Evolutionary conservation across 2,888 invertebrate species (phyloP), one percentile per base, ranked within the genome.

Genomic region (Cryptocheilus praepositus): DNA sequence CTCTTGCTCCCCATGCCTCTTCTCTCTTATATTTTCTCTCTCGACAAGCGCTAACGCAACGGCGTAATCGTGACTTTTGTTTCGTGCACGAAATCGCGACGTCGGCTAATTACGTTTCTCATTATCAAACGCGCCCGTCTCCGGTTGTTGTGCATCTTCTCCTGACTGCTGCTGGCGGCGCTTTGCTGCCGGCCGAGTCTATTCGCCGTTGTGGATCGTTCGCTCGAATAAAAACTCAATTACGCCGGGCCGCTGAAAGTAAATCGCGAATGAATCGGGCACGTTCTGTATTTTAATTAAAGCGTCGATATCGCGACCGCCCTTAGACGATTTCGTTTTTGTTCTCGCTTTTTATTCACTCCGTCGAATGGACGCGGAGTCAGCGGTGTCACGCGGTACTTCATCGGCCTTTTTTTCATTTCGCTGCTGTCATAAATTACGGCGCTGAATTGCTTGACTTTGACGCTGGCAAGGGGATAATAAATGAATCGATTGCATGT

Each of bases 21-120:
- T 18, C 59, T 59, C 21, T 28, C 22, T 36, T 57, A 18, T 0
- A 11, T n/a, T n/a, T 61, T 62, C 46, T 66, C 57, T 21, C 54
- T 51, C 45, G 45, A 25, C 53, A 71, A 67, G 65, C 67, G 67
- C 59, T 67, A 66, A 55, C 71, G 21, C 74, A 66, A 64, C 74
- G 66, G 62, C 69, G 45, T 61, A 64, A 75, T 68, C 69, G 56
- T 61, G 54, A 67, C 54, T 74, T 60, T 66, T 62, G 46, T 71
- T 58, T 60, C 49, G 43, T 36, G 49, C 59, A 61, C 58, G 36
- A 36, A 36, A 36, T 64, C 69, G 54, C 69, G 63, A 67, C 44
- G 76, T 73, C 68, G 64, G 67, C 59, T 73, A 73, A 76, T 76
- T 71, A 58, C 76, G 67, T 65, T 52, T 62, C 67, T 70, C 61